A percentile compares a stretch with the other conserved stretches of the same genome.
Evolutionary conservation across 2,113 vertebrate species (phyloP).

Genomic region (Onychostoma macrolepis): DNA sequence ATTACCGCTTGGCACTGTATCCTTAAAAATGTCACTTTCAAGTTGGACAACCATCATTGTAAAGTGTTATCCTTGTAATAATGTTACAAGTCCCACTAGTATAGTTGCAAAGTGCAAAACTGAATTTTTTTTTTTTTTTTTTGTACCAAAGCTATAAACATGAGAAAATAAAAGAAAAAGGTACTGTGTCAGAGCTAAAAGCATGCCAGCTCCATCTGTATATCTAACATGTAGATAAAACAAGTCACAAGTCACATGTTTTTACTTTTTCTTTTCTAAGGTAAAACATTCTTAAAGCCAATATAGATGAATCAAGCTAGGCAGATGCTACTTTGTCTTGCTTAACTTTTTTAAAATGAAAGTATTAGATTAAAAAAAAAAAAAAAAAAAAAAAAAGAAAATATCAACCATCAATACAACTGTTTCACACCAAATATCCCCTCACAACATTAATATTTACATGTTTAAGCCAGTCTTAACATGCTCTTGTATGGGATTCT

Average conservation of each 20-base stretch:
- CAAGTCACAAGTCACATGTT: constrained; percentile 79
- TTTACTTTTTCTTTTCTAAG: constrained; percentile 67
- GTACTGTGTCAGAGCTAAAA: constrained; percentile 83
- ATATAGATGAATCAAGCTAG: constrained; percentile 93
- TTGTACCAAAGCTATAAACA: constrained; percentile 84
- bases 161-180: constrained; percentile 61
- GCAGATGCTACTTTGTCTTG: constrained; percentile 90
- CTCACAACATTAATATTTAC: constrained; percentile 98
- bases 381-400: constrained; percentile 74
- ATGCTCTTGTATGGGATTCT: constrained; percentile 91
- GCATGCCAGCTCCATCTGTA: constrained; percentile 93
- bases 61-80: constrained; percentile 78
- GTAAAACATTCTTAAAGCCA: constrained; percentile 88
- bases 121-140: constrained; percentile 60
- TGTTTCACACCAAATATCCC: constrained; percentile 94
- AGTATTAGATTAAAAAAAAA: constrained; percentile 84
- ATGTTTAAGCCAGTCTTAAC: constrained; percentile 85
- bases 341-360: constrained; percentile 82
- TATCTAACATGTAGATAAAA: constrained; percentile 97
- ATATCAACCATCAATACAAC: constrained; percentile 94
- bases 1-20: constrained; percentile 63
- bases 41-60: constrained; percentile 67
- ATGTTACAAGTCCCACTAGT: constrained; percentile 94
- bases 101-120: constrained; percentile 97
- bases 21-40: constrained; percentile 58